phyloP scores from a whole-genome alignment of 2,113 vertebrate genomes.

The Ptyas mucosa region DNA sequence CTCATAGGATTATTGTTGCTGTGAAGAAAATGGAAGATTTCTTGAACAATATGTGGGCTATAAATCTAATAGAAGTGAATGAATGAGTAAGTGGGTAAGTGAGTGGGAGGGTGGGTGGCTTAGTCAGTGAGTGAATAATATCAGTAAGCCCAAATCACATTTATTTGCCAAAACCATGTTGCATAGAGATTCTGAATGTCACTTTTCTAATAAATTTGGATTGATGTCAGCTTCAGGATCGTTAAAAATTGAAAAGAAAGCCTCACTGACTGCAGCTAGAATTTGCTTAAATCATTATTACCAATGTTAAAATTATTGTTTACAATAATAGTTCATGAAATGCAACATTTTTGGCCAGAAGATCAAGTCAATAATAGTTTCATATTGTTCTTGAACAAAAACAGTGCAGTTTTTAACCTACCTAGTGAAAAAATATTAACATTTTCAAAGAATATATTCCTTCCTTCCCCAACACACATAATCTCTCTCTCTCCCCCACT shows the following conservation, averaged over 20 bases:
- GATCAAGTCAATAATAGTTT: not conserved
- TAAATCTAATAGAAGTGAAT: not conserved
- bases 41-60: not conserved
- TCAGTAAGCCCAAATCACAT: slow-evolving; percentile 40
- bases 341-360: slow-evolving; percentile 17
- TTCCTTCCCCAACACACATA: not conserved
- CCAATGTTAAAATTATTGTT: slow-evolving; percentile 48
- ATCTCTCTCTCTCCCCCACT: not conserved
- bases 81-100: no score
- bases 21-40: not conserved
- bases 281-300: slow-evolving; percentile 29
- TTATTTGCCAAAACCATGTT: slow-evolving; percentile 1
- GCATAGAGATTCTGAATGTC: not conserved
- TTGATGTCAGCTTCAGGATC: not conserved
- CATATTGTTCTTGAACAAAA: slow-evolving; percentile 31
- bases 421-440: not conserved
- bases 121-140: not conserved
- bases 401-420: slow-evolving; percentile 16
- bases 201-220: not conserved
- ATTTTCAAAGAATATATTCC: not conserved
- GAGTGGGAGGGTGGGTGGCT: not conserved
- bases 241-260: not conserved
- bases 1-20: not conserved
- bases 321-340: slow-evolving; percentile 35
- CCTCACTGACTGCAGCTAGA: not conserved